Evolutionary conservation across 2,888 invertebrate genomes (phyloP), one percentile per base, ranked within the genome.

Genomic region (Helicoverpa assulta): DNA sequence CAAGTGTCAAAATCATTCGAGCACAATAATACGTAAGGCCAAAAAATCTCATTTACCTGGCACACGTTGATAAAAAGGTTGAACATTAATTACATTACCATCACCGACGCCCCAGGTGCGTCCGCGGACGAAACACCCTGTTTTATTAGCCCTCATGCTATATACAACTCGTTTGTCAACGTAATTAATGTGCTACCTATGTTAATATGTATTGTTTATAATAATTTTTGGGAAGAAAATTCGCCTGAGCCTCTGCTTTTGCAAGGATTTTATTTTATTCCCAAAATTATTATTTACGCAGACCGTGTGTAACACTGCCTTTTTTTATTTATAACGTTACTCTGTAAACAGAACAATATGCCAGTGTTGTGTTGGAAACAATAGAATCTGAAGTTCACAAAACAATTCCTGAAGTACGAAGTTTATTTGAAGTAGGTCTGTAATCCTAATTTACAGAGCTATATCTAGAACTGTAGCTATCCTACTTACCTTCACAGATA

Each of bases 71-170:
- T 87, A 87, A 89, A 89, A 89, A 89, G 85, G 89, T 83, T 87
- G 83, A 80, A 83, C 86, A 87, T 88, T 90, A 89, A 90, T 88
- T 89, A 88, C 75, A 84, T 84, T 82, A 84, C 78, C 84, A 84
- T 80, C 85, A 78, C 66, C 67, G 77, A 57, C 72, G 81, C 76
- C 82, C 68, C 85, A 83, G 83, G 80, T 84, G 86, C 76, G 83
- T 73, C 73, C 59, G 73, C 63, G 64, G 73, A 78, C 67, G 70
- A 80, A 79, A 80, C 80, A 80, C 82, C 81, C 78, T 82, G 81
- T 87, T 86, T 88, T 88, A 85, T 86, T 84, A 83, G 79, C 70
- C 69, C 70, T 67, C 69, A 65, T 70, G 78, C 72, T 78, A 78
- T 80, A 71, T 78, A 79, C 73, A 71, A 77, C 81, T 74, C 81